A percentile compares a stretch with the other conserved stretches of the same genome.
These are phyloP conservation scores for Trachelus stipa DNA, from an alignment of 2,888 invertebrate genomes.

Conservation along the genomic window DNA sequence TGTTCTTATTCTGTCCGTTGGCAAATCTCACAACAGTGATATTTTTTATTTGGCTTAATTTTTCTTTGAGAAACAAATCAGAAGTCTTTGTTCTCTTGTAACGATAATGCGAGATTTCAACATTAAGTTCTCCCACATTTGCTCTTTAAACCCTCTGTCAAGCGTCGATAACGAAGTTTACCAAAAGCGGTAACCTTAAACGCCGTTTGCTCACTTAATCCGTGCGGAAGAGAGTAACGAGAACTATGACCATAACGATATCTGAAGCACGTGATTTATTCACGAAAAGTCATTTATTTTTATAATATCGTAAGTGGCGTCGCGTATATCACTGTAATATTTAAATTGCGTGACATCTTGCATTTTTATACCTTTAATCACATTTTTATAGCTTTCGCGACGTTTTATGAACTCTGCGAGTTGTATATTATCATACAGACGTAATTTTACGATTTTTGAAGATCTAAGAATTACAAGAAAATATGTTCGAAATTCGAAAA, in stretches of 20 bases:
- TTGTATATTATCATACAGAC: not conserved
- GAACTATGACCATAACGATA: not conserved
- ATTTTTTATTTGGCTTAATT: not conserved
- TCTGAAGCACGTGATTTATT: not conserved
- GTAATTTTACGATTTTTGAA: not conserved
- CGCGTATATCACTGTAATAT: not conserved
- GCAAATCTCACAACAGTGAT: not conserved
- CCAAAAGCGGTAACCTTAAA: not conserved
- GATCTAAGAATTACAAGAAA: too few relatives aligned
- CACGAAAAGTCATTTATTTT: not conserved
- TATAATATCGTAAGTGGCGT: not conserved
- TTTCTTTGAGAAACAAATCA: not conserved
- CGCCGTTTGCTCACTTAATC: not conserved
- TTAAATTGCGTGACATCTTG: not conserved
- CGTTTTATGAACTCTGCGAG: not conserved
- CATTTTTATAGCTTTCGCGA: not conserved
- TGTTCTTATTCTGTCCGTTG: not conserved
- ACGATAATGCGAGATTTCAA: not conserved
- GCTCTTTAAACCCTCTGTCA: not conserved
- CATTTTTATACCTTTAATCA: not conserved
- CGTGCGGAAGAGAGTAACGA: not conserved
- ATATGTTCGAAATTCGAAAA: not conserved
- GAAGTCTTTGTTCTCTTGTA: not conserved
- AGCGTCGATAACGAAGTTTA: not conserved
- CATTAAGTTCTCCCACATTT: not conserved